phyloP scores from a whole-genome alignment of 2,113 vertebrate genomes.

The Syrrhaptes paradoxus region DNA sequence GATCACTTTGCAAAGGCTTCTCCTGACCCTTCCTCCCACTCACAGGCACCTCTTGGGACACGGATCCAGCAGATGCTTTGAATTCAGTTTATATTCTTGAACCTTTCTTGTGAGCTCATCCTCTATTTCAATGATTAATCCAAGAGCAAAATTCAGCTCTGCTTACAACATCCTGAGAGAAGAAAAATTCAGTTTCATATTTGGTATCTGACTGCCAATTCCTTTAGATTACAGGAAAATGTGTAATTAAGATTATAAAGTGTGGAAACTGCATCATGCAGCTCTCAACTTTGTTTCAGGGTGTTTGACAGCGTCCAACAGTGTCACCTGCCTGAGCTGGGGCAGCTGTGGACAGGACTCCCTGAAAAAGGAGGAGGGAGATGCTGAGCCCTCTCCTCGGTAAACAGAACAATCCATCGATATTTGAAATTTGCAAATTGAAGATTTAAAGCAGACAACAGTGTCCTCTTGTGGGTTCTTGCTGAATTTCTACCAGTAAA shows the following conservation, averaged over 20 bases:
- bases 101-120: not conserved
- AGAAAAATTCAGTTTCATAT: not conserved
- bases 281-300: not conserved
- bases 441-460: not conserved
- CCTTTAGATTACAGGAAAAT: not conserved
- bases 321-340: rapidly evolving
- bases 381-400: not conserved
- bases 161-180: not conserved
- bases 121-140: not conserved
- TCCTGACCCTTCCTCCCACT: not conserved
- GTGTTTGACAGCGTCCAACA: not conserved
- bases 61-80: not conserved
- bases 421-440: too few relatives aligned
- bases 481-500: not conserved
- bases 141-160: not conserved
- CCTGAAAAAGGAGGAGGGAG: not conserved
- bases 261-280: rapidly evolving
- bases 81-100: not conserved
- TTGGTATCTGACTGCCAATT: not conserved
- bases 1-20: not conserved
- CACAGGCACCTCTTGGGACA: not conserved
- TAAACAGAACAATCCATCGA: too few relatives aligned
- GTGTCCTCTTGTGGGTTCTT: conserved; percentile 35
- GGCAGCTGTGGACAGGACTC: not conserved
- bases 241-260: not conserved